Base-by-base conservation (phyloP, 2,888 invertebrate genomes). In the Diadromus collaris region DNA sequence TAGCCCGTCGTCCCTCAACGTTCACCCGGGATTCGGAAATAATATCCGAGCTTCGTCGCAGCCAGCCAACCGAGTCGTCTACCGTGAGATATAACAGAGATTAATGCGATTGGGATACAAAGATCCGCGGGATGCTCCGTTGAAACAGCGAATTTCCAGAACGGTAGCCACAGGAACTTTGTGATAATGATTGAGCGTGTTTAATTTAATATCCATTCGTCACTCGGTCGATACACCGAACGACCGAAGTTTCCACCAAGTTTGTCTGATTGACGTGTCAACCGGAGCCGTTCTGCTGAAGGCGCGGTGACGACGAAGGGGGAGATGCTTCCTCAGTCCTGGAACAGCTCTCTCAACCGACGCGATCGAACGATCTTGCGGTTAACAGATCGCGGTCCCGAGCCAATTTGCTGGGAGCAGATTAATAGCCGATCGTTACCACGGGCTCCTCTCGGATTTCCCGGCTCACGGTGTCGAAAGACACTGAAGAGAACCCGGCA, bases 401-500 rank as follows among this genome's bases (percentile, higher is more conserved):
- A 48, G 71, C 69, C 81, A 81, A 81, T 81, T 79, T 77, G 48
- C 60, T 38, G 60, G 56, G 67, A 65, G 51, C 34, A 72, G 74
- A 81, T 64, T 64, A 68, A 81, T 81, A 65, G 79, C 76, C 74
- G 74, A 81, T 79, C 81, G 72, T 79, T 79, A 82, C 79, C 73
- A 34, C 68, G 71, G 24, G 64, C 80, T 82, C 82, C 81, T 76
- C 86, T 83, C 84, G 84, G 85, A 87, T 86, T 82, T 83, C 81
- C 78, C 83, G 84, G 83, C 84, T 82, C 81, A 70, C 67, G 64
- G 63, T 73, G 73, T 61, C 56, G 76, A 70, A 78, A 74, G 74
- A 77, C 78, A 68, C 51, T 54, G 69, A 79, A 80, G 48, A 19
- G 32, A 16, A 29, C 44, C 44, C 6, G 9, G 34, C 29, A 32